Evolutionary conservation across 2,113 vertebrate species (phyloP).

Genomic region (Phodopus roborovskii): DNA sequence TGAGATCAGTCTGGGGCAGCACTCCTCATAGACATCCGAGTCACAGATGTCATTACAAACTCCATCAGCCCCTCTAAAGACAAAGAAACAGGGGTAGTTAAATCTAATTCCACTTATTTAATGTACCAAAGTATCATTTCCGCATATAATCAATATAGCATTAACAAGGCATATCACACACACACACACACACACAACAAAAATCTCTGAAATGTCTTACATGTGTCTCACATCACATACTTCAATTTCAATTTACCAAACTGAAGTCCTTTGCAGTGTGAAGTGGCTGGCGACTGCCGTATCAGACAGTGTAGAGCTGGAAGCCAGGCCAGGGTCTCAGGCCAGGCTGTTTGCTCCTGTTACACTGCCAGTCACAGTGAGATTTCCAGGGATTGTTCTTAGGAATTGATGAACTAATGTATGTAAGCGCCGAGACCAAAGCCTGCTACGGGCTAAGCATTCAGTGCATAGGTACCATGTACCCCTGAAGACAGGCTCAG

Average conservation of each 20-base stretch:
- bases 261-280: neutral
- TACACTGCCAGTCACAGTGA: neutral
- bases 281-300: neutral
- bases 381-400: neutral
- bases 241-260: neutral
- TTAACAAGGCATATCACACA: neutral
- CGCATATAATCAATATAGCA: neutral
- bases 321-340: neutral
- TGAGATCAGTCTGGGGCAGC: neutral
- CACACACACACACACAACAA: neutral
- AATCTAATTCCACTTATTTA: neutral
- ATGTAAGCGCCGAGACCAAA: neutral
- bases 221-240: neutral
- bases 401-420: neutral
- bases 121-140: neutral
- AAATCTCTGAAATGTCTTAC: neutral
- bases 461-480: neutral
- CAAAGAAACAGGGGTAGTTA: neutral
- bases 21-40: neutral
- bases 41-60: neutral
- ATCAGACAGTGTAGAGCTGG: accelerated
- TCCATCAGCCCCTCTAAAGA: neutral
- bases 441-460: too few relatives aligned
- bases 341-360: neutral
- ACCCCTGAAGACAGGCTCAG: neutral